Conservation (phyloP, 2,888 invertebrate species). For the Eupeodes luniger region DNA sequence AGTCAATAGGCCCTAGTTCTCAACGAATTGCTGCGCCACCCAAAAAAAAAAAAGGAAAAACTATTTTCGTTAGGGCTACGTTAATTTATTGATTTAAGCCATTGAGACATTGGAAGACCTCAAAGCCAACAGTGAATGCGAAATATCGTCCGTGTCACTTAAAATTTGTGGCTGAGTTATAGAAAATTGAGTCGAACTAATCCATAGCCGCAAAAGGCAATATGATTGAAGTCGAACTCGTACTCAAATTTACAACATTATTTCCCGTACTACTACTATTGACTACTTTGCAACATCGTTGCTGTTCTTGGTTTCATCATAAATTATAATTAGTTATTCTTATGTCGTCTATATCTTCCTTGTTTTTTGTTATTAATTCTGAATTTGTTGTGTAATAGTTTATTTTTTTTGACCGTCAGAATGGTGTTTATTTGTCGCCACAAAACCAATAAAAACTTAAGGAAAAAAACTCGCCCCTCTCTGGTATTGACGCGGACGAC, state of each 20-base stretch:
- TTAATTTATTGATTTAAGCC: too few species aligned
- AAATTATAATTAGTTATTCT: conserved; percentile 29
- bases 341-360: conserved; percentile 27
- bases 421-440: conserved; percentile 29
- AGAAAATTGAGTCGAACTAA: too few species aligned
- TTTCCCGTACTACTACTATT: not conserved
- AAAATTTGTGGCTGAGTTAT: too few species aligned
- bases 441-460: not conserved
- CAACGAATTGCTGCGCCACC: too few species aligned
- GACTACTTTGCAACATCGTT: not conserved
- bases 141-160: too few species aligned
- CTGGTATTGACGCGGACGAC: not conserved
- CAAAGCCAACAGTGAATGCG: too few species aligned
- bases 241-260: not conserved
- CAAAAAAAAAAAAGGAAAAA: too few species aligned
- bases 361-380: conserved; percentile 30
- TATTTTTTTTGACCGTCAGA: not conserved
- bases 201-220: too few species aligned
- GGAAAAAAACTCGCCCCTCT: not conserved
- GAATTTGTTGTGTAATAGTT: conserved; percentile 14
- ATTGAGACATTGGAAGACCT: too few species aligned
- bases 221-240: too few species aligned
- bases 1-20: too few species aligned
- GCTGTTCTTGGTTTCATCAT: conserved; percentile 11
- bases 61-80: too few species aligned